Base-by-base conservation (phyloP, 1,140 invertebrate species). In the Drosophila rufa region DNA sequence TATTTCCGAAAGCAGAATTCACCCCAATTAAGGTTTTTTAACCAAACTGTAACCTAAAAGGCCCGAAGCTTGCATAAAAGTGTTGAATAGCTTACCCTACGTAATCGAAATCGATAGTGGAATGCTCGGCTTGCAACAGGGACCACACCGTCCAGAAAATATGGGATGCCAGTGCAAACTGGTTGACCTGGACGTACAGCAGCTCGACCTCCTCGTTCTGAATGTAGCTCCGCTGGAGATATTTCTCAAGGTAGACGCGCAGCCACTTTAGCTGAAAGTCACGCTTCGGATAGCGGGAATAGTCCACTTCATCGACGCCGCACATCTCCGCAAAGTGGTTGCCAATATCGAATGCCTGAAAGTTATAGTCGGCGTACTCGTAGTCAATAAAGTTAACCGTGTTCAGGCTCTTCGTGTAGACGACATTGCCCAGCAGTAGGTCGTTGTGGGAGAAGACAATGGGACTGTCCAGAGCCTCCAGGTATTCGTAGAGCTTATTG, bases 301-400 rank as follows among this genome's bases (percentile, higher is more conserved):
- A 97, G 92, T 98, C 96, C 6, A 96, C 95, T 78, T 96, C 94
- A 46, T 94, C 95, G 38, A 97, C 93, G 97, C 98, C 98, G 85
- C 97, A 97, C 95, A 98, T 99, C 95, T 99, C 99, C 86, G 96
- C 96, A 94, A 99, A 99, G 94, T 99, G 98, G 94, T 99, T 99
- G 15, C 96, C 99, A 93, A 99, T 98, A 94, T 99, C 99, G 93
- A 95, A 99, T 2, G 98, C 96, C 93, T 98, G 97, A 94, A 97
- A 99, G 94, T 99, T 99, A 82, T 96, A 96, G 67, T 95, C 96
- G 8, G 97, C 97, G 94, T 99, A 99, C 93, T 99, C 99, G 93
- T 98, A 99, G 93, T 99, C 99, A 84, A 99, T 99, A 92, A 99
- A 99, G 22, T 95, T 96, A 4, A 99, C 95, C 77, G 94, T 94